A percentile compares a stretch with the other conserved stretches of the same genome.
Evolutionary conservation across 2,888 invertebrate genomes (phyloP).

Genomic region (Agrotis puta): DNA sequence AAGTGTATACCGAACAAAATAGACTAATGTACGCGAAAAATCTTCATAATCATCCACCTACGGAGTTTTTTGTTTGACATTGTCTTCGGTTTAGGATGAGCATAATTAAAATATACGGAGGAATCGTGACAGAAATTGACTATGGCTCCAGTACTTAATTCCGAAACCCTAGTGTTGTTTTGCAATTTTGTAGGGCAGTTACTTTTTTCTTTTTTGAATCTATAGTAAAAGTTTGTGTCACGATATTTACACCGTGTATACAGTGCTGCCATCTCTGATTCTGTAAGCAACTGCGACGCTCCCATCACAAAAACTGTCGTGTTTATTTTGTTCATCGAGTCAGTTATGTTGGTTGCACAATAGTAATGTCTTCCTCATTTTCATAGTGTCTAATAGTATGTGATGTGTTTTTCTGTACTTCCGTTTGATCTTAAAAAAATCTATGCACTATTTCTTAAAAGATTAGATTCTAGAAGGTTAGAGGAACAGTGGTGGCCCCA

Average conservation of each 20-base stretch:
- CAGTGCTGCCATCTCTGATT: constrained; percentile 7
- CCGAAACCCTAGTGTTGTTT: neutral
- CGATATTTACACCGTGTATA: neutral
- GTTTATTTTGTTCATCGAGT: neutral
- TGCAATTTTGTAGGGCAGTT: neutral
- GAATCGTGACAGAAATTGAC: neutral
- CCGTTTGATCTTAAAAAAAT: constrained; percentile 6
- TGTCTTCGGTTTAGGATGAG: constrained; percentile 25
- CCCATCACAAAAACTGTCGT: neutral
- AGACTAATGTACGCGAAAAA: constrained; percentile 82
- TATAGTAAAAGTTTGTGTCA: neutral
- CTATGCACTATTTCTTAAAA: neutral
- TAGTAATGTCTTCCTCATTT: constrained; percentile 19
- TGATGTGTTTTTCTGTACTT: neutral
- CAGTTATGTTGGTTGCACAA: neutral
- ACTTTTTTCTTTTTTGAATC: neutral
- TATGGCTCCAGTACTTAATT: neutral
- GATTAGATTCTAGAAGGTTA: neutral
- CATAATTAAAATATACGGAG: constrained; percentile 29
- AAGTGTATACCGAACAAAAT: constrained; percentile 80
- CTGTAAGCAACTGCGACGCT: neutral
- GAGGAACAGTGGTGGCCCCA: no score
- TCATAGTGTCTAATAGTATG: constrained; percentile 25
- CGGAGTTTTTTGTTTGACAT: constrained; percentile 87
- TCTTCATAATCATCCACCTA: constrained; percentile 85